Base-by-base conservation (phyloP, 2,113 vertebrate genomes). In the Oncorhynchus keta region DNA sequence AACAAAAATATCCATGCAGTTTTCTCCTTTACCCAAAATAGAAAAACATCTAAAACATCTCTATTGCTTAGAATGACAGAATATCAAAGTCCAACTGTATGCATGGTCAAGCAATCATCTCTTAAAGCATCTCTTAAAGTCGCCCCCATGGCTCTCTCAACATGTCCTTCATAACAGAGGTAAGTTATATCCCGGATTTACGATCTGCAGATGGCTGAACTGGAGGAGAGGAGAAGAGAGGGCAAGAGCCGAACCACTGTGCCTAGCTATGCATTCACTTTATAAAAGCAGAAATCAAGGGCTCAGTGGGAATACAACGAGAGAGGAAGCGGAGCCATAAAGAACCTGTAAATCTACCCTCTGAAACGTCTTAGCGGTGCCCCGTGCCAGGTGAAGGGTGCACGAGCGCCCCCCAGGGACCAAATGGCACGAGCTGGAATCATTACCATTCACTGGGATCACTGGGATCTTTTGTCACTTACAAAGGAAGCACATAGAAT, bases 21-120 rank as follows among this genome's bases (percentile, higher is more conserved):
- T 62, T 62, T 22, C 59, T 5, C 59, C 18, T 62, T 62, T 30
- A 68, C 67, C 1, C 32, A 68, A 14, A 18, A n/a, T 2, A 39
- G 70, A 69, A 32, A 59, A 80, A 76, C 67, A 76, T 81, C 82
- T 78, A 68, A 84, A 83, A 87, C 83, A 79, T 83, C 78, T n/a
- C 6, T 48, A 68, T 57, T 86, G 84, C 59, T 61, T 61, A 61
- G 20, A 82, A 83, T 61, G 85, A 83, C 81, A 76, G 45, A 74
- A 85, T 82, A 87, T 89, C 84, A 86, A 82, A 87, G 72, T 84
- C 75, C 59, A 77, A 65, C 57, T 20, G 85, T 77, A 89, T 93
- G 86, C 76, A 89, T 93, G 90, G 87, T 85, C 87, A 88, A 91
- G 81, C 82, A 85, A 87, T 93, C 87, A 91, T 89, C 84, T 84